Percentiles rank a stretch among this genome's conserved stretches.
Conservation (phyloP, 30 jellyfish, hydroid and myxozoan species). For the Hydra vulgaris region DNA sequence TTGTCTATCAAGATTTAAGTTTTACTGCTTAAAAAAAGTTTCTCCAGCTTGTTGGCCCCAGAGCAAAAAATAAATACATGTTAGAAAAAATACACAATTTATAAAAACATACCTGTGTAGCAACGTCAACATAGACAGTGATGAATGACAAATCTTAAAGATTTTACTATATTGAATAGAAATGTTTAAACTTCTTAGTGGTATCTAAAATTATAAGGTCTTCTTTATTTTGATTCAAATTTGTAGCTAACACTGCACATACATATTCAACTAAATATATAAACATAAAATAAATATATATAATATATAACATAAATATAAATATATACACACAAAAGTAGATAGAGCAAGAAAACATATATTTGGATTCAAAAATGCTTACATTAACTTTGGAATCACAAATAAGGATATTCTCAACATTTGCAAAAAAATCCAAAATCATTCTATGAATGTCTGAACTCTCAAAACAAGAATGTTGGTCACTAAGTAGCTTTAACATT, state of each 20-base stretch:
- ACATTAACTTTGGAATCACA: background rate
- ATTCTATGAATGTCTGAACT: background rate
- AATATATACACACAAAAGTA: background rate
- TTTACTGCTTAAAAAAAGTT: no score
- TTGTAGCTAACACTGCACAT: no score
- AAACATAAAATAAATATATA: no score
- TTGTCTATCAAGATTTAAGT: no score
- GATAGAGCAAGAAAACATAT: no score
- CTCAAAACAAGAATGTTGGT: background rate
- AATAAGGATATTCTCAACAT: background rate
- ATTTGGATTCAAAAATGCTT: background rate
- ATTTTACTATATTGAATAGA: background rate
- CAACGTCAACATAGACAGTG: background rate
- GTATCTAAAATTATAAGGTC: background rate
- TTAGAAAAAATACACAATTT: background rate
- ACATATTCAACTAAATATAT: no score
- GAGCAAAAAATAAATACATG: background rate
- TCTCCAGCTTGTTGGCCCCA: no score
- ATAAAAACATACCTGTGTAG: background rate
- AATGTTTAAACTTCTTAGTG: background rate
- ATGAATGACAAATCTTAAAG: background rate
- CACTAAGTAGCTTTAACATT: background rate
- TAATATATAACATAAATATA: no score
- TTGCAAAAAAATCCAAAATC: background rate
- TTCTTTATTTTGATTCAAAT: no score